Percentiles rank a stretch among this genome's conserved stretches.
Evolutionary conservation across 2,888 invertebrate species (phyloP).

Genomic region (Yponomeuta plumbellus): DNA sequence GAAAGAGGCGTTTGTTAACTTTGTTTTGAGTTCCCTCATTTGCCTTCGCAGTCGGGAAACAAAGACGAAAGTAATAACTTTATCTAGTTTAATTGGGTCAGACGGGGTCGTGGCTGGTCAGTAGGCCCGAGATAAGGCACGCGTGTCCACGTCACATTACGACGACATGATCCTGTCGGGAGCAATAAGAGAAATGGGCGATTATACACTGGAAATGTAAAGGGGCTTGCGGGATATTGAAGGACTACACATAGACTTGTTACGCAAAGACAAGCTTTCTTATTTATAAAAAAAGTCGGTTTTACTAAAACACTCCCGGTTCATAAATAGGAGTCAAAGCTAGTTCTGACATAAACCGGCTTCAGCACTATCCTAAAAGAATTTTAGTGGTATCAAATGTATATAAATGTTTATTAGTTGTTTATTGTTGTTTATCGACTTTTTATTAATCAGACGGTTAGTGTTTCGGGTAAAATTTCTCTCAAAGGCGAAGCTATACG

Average conservation of each 20-base stretch:
- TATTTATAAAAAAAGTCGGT: too few species aligned
- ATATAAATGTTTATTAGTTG: too few species aligned
- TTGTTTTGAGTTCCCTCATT: background rate
- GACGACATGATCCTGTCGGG: background rate
- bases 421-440: too few species aligned
- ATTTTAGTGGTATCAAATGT: too few species aligned
- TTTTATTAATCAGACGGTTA: too few species aligned
- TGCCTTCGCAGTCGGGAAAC: background rate
- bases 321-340: too few species aligned
- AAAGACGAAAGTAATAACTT: background rate
- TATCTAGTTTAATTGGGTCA: conserved; percentile 49
- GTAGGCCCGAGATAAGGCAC: conserved; percentile 52
- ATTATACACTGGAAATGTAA: background rate
- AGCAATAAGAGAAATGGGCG: background rate
- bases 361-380: too few species aligned
- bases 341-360: too few species aligned
- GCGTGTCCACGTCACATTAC: conserved; percentile 31
- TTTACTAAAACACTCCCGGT: too few species aligned
- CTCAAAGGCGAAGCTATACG: too few species aligned
- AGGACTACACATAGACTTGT: background rate
- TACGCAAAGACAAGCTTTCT: background rate
- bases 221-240: background rate
- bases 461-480: too few species aligned
- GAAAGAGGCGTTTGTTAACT: too few species aligned
- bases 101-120: conserved; percentile 62